These are phyloP conservation scores for Caenorhabditis sp. DNA, from an alignment of 2,888 invertebrate genomes.

Conservation along the genomic window DNA sequence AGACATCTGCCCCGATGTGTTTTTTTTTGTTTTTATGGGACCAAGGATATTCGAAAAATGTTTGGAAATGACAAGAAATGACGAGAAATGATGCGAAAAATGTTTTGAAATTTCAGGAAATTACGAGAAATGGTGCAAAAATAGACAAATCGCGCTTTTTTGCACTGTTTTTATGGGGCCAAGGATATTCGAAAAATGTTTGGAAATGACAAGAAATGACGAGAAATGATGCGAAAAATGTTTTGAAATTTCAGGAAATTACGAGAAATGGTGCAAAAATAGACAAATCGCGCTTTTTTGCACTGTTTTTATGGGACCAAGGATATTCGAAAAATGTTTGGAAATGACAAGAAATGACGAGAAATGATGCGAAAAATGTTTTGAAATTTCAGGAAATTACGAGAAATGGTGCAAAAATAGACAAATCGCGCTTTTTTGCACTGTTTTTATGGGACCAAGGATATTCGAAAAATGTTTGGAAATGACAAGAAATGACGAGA, in stretches of 20 bases:
- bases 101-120: background rate
- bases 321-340: background rate
- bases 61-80: background rate
- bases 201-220: background rate
- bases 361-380: background rate
- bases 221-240: background rate
- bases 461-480: background rate
- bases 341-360: background rate
- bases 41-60: background rate
- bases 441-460: background rate
- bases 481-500: background rate
- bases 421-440: no score
- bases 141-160: no score
- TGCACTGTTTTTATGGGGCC: background rate
- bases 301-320: background rate
- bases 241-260: background rate
- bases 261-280: background rate
- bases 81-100: background rate
- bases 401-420: background rate
- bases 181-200: background rate
- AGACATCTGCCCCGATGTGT: background rate
- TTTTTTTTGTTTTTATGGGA: background rate
- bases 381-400: background rate
- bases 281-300: no score
- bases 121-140: background rate